Base-by-base conservation (phyloP, 2,797 vertebrate species). In the Mormyrus hasselquistii region DNA sequence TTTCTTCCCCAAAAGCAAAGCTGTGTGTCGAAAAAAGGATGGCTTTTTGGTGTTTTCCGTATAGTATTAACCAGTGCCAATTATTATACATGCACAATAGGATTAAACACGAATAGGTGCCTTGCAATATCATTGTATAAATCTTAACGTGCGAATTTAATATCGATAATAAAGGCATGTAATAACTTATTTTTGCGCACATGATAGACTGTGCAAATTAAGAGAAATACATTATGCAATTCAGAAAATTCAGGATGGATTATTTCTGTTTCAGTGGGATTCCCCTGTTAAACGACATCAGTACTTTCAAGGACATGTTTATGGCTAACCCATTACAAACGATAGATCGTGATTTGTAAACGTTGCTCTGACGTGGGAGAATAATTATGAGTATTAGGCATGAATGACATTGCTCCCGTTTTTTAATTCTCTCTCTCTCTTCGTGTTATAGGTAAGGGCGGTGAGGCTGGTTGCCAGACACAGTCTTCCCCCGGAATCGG, bases 401-500 rank as follows among this genome's bases (percentile, higher is more conserved):
- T 85, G 47, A 19, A 47, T 52, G 83, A 50, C 44, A 50, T 22
- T 29, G n/a, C 4, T 52, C 10, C 49, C n/a, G 57, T 41, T 29
- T 76, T 22, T 50, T 14, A 49, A 85, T 62, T 34, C 22, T 65
- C 62, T 41, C 29, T 41, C n/a, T 8, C 34, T 76, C 44, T 73
- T 9, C 8, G 8, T 76, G n/a, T 9, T 76, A 49, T 92, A 96
- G 95, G 96, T 95, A 95, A 96, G 96, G 95, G 96, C 92, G 96
- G 95, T 90, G 96, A 97, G 92, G 94, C 84, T 53, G 84, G 93
- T 88, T 95, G 94, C 90, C 96, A 95, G 94, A 92, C 94, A 90
- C 96, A 96, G 94, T 92, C 94, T 91, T 97, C 96, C 91, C 96
- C 96, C 44, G 94, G 96, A 91, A 92, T 95, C 86, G 93, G 94